Evolutionary conservation across 2,888 invertebrate species (phyloP).

Genomic region (Caenorhabditis wallacei): DNA sequence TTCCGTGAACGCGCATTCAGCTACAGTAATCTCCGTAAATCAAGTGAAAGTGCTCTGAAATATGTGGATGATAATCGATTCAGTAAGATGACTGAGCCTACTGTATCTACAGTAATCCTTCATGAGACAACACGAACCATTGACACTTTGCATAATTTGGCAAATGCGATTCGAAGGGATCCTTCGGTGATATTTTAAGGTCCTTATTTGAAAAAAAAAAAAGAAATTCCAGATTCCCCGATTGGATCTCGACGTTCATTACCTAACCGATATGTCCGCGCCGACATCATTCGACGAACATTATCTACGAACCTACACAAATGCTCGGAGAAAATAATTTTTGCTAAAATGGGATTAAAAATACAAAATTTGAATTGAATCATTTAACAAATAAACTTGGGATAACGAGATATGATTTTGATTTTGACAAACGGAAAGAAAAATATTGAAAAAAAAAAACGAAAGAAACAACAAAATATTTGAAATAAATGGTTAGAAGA

Average conservation of each 20-base stretch:
- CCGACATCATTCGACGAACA: slow-evolving; percentile 71
- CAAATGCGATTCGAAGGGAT: slow-evolving; percentile 24
- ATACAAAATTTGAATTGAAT: background rate
- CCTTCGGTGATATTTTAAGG: slow-evolving; percentile 22
- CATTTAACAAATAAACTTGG: background rate
- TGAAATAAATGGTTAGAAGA: no score
- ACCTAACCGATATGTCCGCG: slow-evolving; percentile 62
- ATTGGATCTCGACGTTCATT: slow-evolving; percentile 65
- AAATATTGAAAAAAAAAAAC: background rate
- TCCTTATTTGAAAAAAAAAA: background rate
- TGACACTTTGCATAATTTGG: slow-evolving; percentile 58
- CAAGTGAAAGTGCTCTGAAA: slow-evolving; percentile 67
- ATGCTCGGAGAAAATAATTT: slow-evolving; percentile 32
- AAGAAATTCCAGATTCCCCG: slow-evolving; percentile 60
- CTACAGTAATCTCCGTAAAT: slow-evolving; percentile 68
- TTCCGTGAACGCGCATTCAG: slow-evolving; percentile 70
- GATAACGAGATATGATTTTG: background rate
- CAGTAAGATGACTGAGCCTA: slow-evolving; percentile 60
- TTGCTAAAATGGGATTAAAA: no score
- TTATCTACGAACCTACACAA: slow-evolving; percentile 64
- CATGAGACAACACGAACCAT: slow-evolving; percentile 62
- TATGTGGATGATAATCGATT: slow-evolving; percentile 68
- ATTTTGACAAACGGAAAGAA: no score
- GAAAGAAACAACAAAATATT: background rate
- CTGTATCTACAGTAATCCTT: slow-evolving; percentile 19